Evolutionary conservation across 1,140 invertebrate genomes (phyloP), one percentile per base, ranked within the genome.

Genomic region (Nymphalis io): DNA sequence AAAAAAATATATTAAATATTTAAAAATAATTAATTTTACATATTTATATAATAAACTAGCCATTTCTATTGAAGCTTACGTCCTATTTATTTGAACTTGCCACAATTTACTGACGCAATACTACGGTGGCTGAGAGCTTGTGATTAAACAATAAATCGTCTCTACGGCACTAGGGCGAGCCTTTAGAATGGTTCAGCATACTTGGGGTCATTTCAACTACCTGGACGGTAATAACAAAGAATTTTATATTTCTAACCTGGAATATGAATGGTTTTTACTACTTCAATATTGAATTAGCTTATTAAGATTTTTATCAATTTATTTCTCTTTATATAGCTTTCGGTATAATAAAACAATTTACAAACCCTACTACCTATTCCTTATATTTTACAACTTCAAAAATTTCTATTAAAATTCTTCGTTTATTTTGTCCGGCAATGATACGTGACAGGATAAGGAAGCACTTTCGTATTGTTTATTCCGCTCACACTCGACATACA

Each of bases 141-240:
- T 90, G 85, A 88, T 90, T 90, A 90, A 90, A 88, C 86, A 83
- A 90, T 90, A 90, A 90, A 90, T 90, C 86, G 75, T 84, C 78
- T 55, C 69, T 70, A 75, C 75, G 75, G 71, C 62, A 63, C 74
- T 65, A 61, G 60, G 42, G 63, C 65, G 18, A 60, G 72, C 73
- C 72, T 77, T 79, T 74, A 75, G 74, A 79, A 77, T 71, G 67
- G 71, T 69, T 64, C 71, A 70, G 72, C 61, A 65, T 74, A 79
- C 63, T 71, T 55, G 73, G 71, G 76, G 74, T 79, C 76, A 76
- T 72, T 76, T 68, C 55, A 76, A 78, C 75, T 69, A 70, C 70
- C 63, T 68, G 33, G 59, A 20, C 46, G 18, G 16, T 21, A 48
- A 67, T 72, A 72, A 72, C 48, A 62, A 66, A 67, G 62, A 44